Evolutionary conservation across 2,797 vertebrate species (phyloP), one percentile per base, ranked within the genome.

Genomic region (Strix occidentalis): DNA sequence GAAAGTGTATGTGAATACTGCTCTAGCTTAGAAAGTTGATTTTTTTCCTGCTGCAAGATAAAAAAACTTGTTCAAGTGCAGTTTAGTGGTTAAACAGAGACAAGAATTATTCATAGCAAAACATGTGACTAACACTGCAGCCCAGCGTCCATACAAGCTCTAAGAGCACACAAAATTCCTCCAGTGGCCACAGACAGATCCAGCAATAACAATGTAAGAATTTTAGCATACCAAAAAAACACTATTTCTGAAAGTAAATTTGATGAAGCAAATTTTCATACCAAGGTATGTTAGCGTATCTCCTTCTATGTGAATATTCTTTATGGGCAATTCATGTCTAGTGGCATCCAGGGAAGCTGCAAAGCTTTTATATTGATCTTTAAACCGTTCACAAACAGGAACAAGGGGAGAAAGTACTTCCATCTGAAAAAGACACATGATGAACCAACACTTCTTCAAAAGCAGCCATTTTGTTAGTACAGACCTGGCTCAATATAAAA

Each of bases 271-370:
- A 7, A 46, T 51, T 51, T 56, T 75, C 97, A 41, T 98, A 99
- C 99, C 99, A 89, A 99, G 94, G 90, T 98, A 99, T 43, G 96
- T 93, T 45, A 72, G 91, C n/a, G 87, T 82, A 18, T 98, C 98
- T 13, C 97, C 98, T 4, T 97, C 97, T 87, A 98, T 84, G 95
- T 99, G 97, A 92, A 99, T 96, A 25, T 98, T 98, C 85, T 98
- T 98, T 43, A 98, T 92, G 2, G 98, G 98, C 35, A 99, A 97
- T 77, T 98, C 97, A 1, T 99, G 99, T 35, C 98, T 97, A 0
- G 98, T 99, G 53, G 98, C 96, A 95, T 99, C 99, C 87, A 99
- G 69, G 24, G 99, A 98, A 8, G 89, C 89, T 24, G 98, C 99
- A 63, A 99, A 98, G 24, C 56, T 93, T 85, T 94, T 98, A 93